phyloP scores from a whole-genome alignment of 2,888 invertebrate genomes.

The Microctonus aethiopoides region DNA sequence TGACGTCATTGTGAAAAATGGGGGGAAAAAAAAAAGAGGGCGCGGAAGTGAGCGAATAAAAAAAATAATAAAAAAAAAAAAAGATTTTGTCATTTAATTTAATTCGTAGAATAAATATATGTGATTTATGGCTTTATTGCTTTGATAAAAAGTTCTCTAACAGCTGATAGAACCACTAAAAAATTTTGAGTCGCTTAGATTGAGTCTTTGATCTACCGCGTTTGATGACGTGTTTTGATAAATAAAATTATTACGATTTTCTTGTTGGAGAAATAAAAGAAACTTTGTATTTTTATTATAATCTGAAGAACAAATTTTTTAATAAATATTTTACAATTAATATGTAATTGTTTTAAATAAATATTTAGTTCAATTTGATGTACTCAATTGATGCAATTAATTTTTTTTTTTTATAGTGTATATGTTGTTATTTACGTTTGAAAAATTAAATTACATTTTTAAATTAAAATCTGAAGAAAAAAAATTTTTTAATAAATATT shows the following conservation, averaged over 20 bases:
- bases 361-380: too few species aligned
- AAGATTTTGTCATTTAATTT: neutral
- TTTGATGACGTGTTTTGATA: neutral
- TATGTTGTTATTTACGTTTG: too few species aligned
- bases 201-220: slow-evolving; percentile 4
- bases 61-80: neutral
- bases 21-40: neutral
- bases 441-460: too few species aligned
- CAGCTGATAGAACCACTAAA: neutral
- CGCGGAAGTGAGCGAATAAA: neutral
- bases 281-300: too few species aligned
- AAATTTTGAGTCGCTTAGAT: neutral
- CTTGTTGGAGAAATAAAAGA: too few species aligned
- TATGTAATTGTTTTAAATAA: too few species aligned
- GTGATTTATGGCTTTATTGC: slow-evolving; percentile 12
- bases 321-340: too few species aligned
- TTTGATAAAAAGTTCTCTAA: slow-evolving; percentile 1
- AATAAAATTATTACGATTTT: neutral
- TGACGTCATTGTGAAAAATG: slow-evolving; percentile 1
- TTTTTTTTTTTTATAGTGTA: too few species aligned
- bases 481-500: too few species aligned
- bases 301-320: too few species aligned
- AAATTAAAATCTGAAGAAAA: too few species aligned
- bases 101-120: slow-evolving; percentile 5
- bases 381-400: too few species aligned